Conservation (phyloP, 2,797 vertebrate genomes). For the Galagoides demidoff region DNA sequence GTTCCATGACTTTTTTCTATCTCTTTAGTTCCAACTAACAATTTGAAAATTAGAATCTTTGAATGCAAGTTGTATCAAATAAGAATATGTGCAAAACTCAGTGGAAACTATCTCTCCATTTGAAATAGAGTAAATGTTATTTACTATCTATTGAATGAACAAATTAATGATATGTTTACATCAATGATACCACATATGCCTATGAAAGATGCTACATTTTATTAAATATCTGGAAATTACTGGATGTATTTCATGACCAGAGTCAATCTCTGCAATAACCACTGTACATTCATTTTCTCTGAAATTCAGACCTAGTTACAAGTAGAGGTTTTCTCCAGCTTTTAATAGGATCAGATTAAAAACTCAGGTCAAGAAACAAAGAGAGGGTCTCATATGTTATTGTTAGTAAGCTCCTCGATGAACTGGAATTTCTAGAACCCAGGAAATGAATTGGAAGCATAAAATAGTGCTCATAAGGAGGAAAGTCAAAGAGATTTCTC, state of each 20-base stretch:
- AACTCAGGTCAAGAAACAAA: conserved; percentile 3
- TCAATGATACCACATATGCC: background rate
- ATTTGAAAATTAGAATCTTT: background rate
- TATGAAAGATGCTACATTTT: background rate
- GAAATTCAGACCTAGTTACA: background rate
- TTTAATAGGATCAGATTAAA: background rate
- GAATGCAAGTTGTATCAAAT: background rate
- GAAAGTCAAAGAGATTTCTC: background rate
- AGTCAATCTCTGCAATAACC: background rate
- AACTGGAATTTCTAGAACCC: background rate
- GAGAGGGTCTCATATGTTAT: background rate
- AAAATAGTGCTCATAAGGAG: background rate
- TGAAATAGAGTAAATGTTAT: background rate
- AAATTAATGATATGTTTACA: background rate
- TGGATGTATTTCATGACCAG: background rate
- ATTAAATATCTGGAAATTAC: conserved; percentile 14
- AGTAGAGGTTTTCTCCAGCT: background rate
- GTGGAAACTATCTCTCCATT: background rate
- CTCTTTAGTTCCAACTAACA: background rate
- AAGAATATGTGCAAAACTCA: background rate
- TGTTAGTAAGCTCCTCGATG: background rate
- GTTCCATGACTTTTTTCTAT: background rate
- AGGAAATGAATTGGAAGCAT: background rate
- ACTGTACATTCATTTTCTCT: conserved; percentile 13
- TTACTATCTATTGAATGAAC: background rate